Base-by-base conservation (phyloP, 2,888 invertebrate genomes). In the Acheta domesticus region DNA sequence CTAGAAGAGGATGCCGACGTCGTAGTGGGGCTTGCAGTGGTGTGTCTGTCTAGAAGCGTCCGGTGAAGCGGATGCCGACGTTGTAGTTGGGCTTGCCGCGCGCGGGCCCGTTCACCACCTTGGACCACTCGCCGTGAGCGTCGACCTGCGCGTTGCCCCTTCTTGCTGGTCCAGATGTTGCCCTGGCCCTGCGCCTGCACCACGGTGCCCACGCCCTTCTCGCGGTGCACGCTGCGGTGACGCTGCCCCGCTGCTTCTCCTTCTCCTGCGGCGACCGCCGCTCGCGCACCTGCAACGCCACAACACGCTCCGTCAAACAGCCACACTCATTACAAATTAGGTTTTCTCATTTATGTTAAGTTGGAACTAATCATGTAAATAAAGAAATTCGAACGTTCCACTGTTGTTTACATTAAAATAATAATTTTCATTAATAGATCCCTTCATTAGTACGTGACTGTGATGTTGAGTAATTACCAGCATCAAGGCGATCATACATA, bases 161-260 rank as follows among this genome's bases (percentile, higher is more conserved):
- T n/a, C n/a, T n/a, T n/a, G 23, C 78, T 74, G 73, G 74, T 74
- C 78, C 78, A 80, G 2, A 80, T 76, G 23, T 80, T 80, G 49
- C 76, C 78, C 16, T 74, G 62, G 8, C 75, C 80, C 49, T 74
- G 78, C 8, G 74, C 80, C n/a, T 78, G 75, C 78, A 80, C 80
- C 36, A 76, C 48, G 19, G 78, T 76, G 49, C 80, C 77, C 2
- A 76, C 78, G 12, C 77, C 80, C 3, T 74, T 48, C 48, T 78
- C 80, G 11, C 80, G 48, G 76, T 75, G 78, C 50, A 78, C 77
- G 12, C 62, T 19, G 12, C 62, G 62, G 62, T 62, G 62, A 62
- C 62, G 62, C 14, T 62, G 62, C 62, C 62, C 2, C 62, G 62
- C 2, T 62, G 14, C 62, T 78, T 78, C 23, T n/a, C n/a, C n/a